phyloP scores from a whole-genome alignment of 2,888 invertebrate genomes.

The Oxytorus armatus region DNA sequence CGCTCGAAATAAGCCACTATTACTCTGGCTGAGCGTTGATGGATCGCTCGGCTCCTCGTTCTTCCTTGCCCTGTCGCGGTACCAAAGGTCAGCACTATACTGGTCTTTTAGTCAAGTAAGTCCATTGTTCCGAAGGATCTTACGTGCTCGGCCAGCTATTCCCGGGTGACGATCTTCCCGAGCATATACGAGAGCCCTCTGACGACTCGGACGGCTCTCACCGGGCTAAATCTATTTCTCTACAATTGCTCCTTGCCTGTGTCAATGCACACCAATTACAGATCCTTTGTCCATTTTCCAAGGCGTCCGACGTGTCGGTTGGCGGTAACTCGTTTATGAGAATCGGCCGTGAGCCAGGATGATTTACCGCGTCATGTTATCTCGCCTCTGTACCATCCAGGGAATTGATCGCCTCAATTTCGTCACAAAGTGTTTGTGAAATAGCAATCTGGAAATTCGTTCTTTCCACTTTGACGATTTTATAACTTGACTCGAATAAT shows the following conservation, averaged over 20 bases:
- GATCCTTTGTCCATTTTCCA: background rate
- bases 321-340: background rate
- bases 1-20: slow-evolving; percentile 68
- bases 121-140: slow-evolving; percentile 47
- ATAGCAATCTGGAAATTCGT: background rate
- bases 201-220: background rate
- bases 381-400: background rate
- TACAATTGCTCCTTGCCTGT: background rate
- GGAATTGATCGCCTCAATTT: background rate
- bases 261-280: slow-evolving; percentile 6
- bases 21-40: slow-evolving; percentile 69
- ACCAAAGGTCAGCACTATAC: slow-evolving; percentile 30
- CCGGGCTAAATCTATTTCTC: slow-evolving; percentile 27
- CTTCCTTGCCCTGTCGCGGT: slow-evolving; percentile 13
- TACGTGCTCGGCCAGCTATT: slow-evolving; percentile 6
- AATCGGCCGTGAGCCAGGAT: background rate
- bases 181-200: slow-evolving; percentile 6
- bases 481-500: background rate
- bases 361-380: background rate
- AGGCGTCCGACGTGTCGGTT: background rate
- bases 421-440: background rate
- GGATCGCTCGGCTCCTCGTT: slow-evolving; percentile 43
- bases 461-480: background rate
- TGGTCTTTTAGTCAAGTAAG: slow-evolving; percentile 17
- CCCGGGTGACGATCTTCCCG: slow-evolving; percentile 16